Percentiles rank a stretch among this genome's conserved stretches.
These are phyloP conservation scores for Enoplosus armatus DNA, from an alignment of 2,797 vertebrate genomes.

Conservation along the genomic window DNA sequence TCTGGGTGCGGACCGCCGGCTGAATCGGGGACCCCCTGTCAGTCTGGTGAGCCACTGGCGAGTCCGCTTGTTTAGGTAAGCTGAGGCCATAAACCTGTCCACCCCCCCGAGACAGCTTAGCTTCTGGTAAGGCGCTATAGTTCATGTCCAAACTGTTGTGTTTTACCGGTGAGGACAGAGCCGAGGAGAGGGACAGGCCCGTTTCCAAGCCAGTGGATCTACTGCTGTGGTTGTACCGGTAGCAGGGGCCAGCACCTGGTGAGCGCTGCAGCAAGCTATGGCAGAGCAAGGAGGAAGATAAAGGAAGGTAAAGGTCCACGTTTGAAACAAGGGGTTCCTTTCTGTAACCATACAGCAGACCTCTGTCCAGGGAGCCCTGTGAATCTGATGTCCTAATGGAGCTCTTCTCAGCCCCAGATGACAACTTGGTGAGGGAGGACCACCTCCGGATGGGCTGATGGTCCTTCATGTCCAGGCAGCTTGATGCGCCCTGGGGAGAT, in stretches of 20 bases:
- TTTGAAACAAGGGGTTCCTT: constrained; percentile 84
- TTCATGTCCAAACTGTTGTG: constrained; percentile 90
- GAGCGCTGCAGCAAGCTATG: constrained; percentile 80
- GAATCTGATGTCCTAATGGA: constrained; percentile 68
- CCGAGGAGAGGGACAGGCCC: constrained; percentile 67
- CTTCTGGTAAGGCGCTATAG: constrained; percentile 90
- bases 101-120: constrained; percentile 72
- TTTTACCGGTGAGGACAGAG: constrained; percentile 84
- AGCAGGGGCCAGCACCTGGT: constrained; percentile 85
- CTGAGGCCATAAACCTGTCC: constrained; percentile 66
- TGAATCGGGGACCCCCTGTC: constrained; percentile 89
- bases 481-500: constrained; percentile 79
- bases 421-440: constrained; percentile 93
- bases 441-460: constrained; percentile 91
- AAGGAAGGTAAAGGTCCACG: constrained; percentile 66
- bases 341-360: constrained; percentile 78
- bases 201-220: constrained; percentile 72
- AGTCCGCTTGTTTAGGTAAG: constrained; percentile 80
- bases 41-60: constrained; percentile 83
- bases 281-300: constrained; percentile 78
- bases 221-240: constrained; percentile 85
- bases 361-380: constrained; percentile 84
- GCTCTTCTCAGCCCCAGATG: constrained; percentile 78
- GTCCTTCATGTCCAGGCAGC: constrained; percentile 91
- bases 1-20: constrained; percentile 92